phyloP scores from a whole-genome alignment of 2,888 invertebrate genomes.

The Ectemnius lituratus region DNA sequence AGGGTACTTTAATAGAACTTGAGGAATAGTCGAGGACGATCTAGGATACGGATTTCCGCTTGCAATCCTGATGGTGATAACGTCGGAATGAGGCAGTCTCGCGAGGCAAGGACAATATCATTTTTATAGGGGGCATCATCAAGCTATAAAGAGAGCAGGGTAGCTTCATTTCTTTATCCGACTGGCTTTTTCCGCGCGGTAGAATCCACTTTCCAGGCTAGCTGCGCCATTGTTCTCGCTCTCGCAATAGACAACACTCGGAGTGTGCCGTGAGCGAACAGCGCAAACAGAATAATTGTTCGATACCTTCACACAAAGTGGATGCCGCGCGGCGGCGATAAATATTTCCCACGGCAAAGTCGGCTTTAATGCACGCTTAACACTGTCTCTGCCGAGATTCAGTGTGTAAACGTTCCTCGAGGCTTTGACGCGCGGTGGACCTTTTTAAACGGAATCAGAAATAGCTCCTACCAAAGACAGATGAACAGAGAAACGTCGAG shows the following conservation, averaged over 20 bases:
- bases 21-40: constrained; percentile 5
- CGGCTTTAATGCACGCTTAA: too few relatives aligned
- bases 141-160: constrained; percentile 13
- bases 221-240: constrained; percentile 8
- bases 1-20: constrained; percentile 23
- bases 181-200: constrained; percentile 8
- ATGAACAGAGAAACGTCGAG: too few relatives aligned
- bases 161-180: constrained; percentile 12
- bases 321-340: too few relatives aligned
- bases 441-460: too few relatives aligned
- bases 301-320: constrained; percentile 11
- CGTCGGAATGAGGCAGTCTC: not conserved
- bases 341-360: too few relatives aligned
- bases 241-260: not conserved
- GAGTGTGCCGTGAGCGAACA: not conserved
- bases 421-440: too few relatives aligned
- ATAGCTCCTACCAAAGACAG: too few relatives aligned
- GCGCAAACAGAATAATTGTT: constrained; percentile 34
- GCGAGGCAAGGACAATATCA: constrained; percentile 18
- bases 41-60: too few relatives aligned
- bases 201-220: constrained; percentile 18
- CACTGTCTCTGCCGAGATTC: too few relatives aligned
- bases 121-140: constrained; percentile 25
- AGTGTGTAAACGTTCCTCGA: too few relatives aligned
- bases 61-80: too few relatives aligned